Evolutionary conservation across 2,797 vertebrate genomes (phyloP), one percentile per base, ranked within the genome.

Genomic region (Anolis apletophallus): DNA sequence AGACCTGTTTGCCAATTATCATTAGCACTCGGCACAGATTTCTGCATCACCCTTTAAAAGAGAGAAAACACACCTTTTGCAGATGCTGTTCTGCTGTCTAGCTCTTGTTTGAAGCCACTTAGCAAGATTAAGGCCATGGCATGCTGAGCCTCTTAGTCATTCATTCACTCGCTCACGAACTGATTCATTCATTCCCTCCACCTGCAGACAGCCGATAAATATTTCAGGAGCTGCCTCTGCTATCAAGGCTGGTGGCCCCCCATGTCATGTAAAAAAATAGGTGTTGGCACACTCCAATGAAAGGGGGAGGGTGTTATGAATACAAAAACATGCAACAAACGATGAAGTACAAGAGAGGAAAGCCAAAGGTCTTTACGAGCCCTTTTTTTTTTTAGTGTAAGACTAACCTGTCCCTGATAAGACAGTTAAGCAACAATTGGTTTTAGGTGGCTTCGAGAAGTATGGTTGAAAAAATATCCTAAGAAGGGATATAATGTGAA

Each of bases 1-100:
- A 14, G 0, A 12, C 29, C 36, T 67, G 14, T 67, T n/a, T 61
- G 55, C 64, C 46, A 85, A 57, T 17, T 50, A 50, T 40, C 12
- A 29, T 10, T 0, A 0, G 9, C 1, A 13, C 3, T 13, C 0
- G 0, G 16, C 2, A 10, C 2, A 0, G 13, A 7, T 9, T 61
- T 50, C 40, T 13, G 0, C 1, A 5, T 1, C 8, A 12, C 9
- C 57, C 50, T 54, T 34, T 73, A 67, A 21, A 8, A 11, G 71
- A 8, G 12, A 80, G 72, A 85, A n/a, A n/a, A n/a, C 67, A 75
- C 23, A 79, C 26, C 23, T 0, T 5, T 2, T 1, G 52, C 9
- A n/a, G 26, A 34, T 10, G 2, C 72, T 52, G 16, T n/a, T 73
- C 71, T 73, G 10, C 87, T 34, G 0, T 34, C 34, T 73, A 14